Conservation (phyloP, 2,113 vertebrate species). For the Bubo scandiacus region DNA sequence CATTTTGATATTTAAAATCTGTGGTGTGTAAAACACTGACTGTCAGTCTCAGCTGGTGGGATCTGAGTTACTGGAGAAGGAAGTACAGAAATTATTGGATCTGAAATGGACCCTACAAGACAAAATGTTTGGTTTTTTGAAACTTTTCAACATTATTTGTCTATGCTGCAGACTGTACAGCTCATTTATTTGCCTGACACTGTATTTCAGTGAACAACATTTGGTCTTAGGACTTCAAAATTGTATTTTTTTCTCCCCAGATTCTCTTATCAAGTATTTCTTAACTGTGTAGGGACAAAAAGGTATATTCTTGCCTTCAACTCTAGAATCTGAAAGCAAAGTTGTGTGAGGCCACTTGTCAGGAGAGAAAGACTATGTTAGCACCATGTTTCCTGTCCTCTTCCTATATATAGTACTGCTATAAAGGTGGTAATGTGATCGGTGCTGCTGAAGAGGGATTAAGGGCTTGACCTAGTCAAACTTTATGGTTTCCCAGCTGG, state of each 20-base stretch:
- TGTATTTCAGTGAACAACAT: not conserved
- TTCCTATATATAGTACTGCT: not conserved
- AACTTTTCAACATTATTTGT: not conserved
- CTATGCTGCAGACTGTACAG: not conserved
- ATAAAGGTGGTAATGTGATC: not conserved
- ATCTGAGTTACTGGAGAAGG: not conserved
- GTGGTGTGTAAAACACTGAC: slow-evolving; percentile 49
- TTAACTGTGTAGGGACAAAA: not conserved
- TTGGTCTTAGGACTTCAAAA: not conserved
- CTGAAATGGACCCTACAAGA: slow-evolving; percentile 6
- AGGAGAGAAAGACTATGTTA: not conserved
- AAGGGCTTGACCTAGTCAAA: slow-evolving; percentile 23
- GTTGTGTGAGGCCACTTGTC: not conserved
- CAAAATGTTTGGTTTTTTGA: not conserved
- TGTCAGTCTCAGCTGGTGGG: slow-evolving; percentile 41
- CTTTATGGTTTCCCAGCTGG: slow-evolving; percentile 23
- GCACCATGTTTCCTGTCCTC: not conserved
- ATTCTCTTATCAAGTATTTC: not conserved
- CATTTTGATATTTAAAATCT: slow-evolving; percentile 68
- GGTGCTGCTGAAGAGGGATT: not conserved
- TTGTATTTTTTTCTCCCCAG: not conserved
- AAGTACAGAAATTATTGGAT: slow-evolving; percentile 1
- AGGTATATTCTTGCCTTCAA: not conserved
- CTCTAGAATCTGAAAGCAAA: not conserved
- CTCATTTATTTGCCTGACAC: slow-evolving; percentile 18